Evolutionary conservation across 2,888 invertebrate species (phyloP), one percentile per base, ranked within the genome.

Genomic region (Holacanthella duospinosa): DNA sequence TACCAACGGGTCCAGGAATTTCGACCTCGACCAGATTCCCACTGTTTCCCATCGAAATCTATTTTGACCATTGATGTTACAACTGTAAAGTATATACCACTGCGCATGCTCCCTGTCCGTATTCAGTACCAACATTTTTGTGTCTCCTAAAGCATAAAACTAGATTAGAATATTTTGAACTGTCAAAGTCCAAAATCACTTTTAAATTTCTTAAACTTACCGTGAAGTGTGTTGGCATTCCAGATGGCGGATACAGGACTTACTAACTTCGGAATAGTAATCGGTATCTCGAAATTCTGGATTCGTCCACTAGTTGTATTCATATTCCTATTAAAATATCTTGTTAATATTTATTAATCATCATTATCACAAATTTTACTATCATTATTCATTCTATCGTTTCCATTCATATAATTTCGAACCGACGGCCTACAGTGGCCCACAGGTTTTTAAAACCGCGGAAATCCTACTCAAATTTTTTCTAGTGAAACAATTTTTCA

Each of bases 1-100:
- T 2, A 44, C 44, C 43, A 43, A 2, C 16, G 43, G 25, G 24
- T 59, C 48, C 6, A 59, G n/a, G 27, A 21, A 26, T 9, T 26
- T 28, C 4, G 25, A 3, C 26, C 59, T 28, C 3, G 44, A 44
- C 43, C 43, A 59, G n/a, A 59, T 36, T 12, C 24, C 26, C 25
- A 59, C 26, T 12, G 43, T 36, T 27, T 59, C 59, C 43, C 55
- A 55, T 16, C 55, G 55, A 26, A 24, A 55, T 9, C 25, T 55
- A 6, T 21, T 29, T 6, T 16, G 9, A 9, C 55, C 55, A 21
- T 6, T 29, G 6, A 55, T 26, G n/a, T n/a, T 55, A 26, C 55
- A 55, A 16, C 55, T 29, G 55, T 55, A 55, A 16, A 55, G 55
- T 3, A 55, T 27, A 28, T 27, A 28, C 55, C 55, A 55, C 25